A percentile compares a stretch with the other conserved stretches of the same genome.
Conservation (phyloP, 2,797 vertebrate genomes). For the Anguilla pacifica region DNA sequence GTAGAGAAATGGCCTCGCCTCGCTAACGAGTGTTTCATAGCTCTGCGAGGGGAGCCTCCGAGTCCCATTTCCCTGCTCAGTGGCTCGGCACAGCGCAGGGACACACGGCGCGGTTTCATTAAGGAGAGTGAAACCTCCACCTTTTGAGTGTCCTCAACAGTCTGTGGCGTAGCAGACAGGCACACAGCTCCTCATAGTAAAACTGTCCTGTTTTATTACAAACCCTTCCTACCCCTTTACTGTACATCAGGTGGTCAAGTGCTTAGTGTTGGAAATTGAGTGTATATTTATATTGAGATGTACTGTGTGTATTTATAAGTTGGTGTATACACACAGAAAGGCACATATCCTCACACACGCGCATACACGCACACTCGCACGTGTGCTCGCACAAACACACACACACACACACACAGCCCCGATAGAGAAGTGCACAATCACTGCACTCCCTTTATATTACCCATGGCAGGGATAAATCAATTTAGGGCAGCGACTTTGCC, state of each 20-base stretch:
- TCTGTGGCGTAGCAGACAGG: not conserved
- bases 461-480: not conserved
- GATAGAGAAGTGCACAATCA: not conserved
- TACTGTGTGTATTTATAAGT: too few species aligned
- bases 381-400: too few species aligned
- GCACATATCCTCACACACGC: not conserved
- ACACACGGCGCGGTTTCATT: not conserved
- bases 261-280: too few species aligned
- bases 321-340: not conserved
- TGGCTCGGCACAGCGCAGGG: not conserved
- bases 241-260: too few species aligned
- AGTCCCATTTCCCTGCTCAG: conserved; percentile 11
- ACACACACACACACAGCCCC: too few species aligned
- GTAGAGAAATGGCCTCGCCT: not conserved
- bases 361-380: not conserved
- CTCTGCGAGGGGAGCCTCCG: not conserved
- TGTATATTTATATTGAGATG: too few species aligned
- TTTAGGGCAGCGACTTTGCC: not conserved
- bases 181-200: not conserved
- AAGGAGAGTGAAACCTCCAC: not conserved
- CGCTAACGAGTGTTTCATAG: not conserved
- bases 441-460: not conserved
- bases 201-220: not conserved
- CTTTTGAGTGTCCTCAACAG: not conserved
- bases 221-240: not conserved